These are phyloP conservation scores for Menura novaehollandiae DNA, from an alignment of 2,113 vertebrate species.

Conservation along the genomic window DNA sequence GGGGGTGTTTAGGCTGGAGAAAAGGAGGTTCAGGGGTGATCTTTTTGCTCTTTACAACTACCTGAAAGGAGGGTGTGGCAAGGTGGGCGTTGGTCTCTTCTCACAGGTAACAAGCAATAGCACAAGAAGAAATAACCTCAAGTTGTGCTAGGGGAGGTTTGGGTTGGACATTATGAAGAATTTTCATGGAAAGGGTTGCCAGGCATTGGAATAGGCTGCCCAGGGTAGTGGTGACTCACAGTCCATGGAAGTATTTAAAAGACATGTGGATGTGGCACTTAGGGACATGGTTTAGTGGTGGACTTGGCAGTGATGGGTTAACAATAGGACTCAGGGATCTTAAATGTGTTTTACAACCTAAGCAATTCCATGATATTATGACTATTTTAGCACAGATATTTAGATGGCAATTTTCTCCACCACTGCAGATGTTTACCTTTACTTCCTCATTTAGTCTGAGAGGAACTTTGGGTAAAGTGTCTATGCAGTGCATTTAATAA, in stretches of 20 bases:
- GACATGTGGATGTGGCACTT: background rate
- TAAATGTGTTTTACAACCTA: background rate
- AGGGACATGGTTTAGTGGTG: background rate
- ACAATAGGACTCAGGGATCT: accelerated
- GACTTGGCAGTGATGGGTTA: background rate
- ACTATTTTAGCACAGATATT: background rate
- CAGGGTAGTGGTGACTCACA: background rate
- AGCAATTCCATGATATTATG: background rate
- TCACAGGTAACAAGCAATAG: background rate
- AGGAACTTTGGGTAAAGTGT: background rate
- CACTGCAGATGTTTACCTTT: background rate
- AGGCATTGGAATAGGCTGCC: background rate
- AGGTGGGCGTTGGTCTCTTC: background rate
- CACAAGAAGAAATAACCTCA: background rate
- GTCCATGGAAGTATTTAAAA: background rate
- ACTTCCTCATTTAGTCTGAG: background rate
- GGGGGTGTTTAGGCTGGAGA: background rate
- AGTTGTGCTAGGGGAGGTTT: background rate
- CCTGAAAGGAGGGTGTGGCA: background rate
- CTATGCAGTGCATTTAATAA: background rate
- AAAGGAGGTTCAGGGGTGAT: background rate
- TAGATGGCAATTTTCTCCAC: background rate
- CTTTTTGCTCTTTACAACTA: background rate
- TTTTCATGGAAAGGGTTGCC: background rate
- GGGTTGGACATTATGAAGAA: background rate